These are phyloP conservation scores for Anthophora plumipes DNA, from an alignment of 2,888 invertebrate species.

Conservation along the genomic window DNA sequence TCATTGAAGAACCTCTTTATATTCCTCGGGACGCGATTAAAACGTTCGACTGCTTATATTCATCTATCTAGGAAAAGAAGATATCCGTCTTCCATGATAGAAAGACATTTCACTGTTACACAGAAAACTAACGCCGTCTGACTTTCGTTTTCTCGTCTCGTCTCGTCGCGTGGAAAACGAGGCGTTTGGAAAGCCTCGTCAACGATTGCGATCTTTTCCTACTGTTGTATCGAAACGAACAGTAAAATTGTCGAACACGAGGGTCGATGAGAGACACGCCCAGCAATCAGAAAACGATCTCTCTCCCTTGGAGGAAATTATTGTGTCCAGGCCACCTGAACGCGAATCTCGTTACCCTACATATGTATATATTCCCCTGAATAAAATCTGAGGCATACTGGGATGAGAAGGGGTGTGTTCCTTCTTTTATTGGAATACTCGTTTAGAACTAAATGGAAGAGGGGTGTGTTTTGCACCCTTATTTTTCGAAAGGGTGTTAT, in stretches of 20 bases:
- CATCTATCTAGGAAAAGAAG: too few relatives aligned
- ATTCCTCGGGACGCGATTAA: too few relatives aligned
- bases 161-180: conserved; percentile 15
- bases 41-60: too few relatives aligned
- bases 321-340: conserved; percentile 69
- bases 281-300: conserved; percentile 76
- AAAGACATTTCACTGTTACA: too few relatives aligned
- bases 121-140: too few relatives aligned
- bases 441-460: conserved; percentile 31
- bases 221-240: conserved; percentile 7
- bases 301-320: conserved; percentile 72
- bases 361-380: conserved; percentile 59
- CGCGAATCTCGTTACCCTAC: conserved; percentile 72
- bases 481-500: neutral
- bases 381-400: neutral
- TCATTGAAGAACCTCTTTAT: too few relatives aligned
- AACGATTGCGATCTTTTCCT: conserved; percentile 31
- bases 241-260: conserved; percentile 16
- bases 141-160: neutral
- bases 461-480: neutral
- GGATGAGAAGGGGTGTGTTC: conserved; percentile 41
- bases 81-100: too few relatives aligned
- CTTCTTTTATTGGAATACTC: conserved; percentile 59
- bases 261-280: conserved; percentile 51
- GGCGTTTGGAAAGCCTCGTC: conserved; percentile 27